These are phyloP conservation scores for Ctenopoma multispine DNA, from an alignment of 2,797 vertebrate species.

Conservation along the genomic window DNA sequence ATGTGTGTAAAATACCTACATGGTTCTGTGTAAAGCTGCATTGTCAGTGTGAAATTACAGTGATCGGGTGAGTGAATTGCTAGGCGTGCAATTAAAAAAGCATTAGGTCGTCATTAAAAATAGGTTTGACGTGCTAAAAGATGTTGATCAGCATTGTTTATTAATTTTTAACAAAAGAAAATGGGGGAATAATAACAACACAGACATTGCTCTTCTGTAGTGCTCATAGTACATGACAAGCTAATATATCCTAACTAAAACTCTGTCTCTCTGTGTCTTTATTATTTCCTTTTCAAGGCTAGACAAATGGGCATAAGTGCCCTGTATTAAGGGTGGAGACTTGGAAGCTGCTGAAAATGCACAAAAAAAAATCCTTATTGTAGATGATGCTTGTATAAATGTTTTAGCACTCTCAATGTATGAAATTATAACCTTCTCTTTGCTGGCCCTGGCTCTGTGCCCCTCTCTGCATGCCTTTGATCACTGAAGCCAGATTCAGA, in stretches of 20 bases:
- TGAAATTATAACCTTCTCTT: conserved; percentile 65
- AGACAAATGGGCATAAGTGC: conserved; percentile 22
- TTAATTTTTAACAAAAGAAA: conserved; percentile 40
- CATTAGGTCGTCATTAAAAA: conserved; percentile 56
- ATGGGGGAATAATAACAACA: conserved; percentile 13
- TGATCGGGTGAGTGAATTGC: conserved; percentile 32
- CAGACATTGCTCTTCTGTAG: conserved; percentile 1
- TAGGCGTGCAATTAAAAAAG: conserved; percentile 63
- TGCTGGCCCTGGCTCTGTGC: conserved; percentile 42
- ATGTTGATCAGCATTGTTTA: conserved; percentile 48
- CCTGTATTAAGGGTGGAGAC: conserved; percentile 13
- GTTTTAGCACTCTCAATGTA: conserved; percentile 48
- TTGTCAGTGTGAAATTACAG: conserved; percentile 31
- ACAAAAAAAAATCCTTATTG: conserved; percentile 50
- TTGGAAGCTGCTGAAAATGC: conserved; percentile 34
- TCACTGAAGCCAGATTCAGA: conserved; percentile 69
- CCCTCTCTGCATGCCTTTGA: conserved; percentile 62
- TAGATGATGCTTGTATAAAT: conserved; percentile 56
- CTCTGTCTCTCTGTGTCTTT: conserved; percentile 28
- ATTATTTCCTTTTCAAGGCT: conserved; percentile 43
- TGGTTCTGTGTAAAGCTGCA: conserved; percentile 37
- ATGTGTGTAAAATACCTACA: conserved; percentile 27
- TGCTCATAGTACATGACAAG: conserved; percentile 9
- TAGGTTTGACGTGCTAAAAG: conserved; percentile 32
- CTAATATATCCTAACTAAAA: conserved; percentile 16